These are phyloP conservation scores for Temnothorax curvispinosus DNA, from an alignment of 1,140 invertebrate species.

Conservation along the genomic window DNA sequence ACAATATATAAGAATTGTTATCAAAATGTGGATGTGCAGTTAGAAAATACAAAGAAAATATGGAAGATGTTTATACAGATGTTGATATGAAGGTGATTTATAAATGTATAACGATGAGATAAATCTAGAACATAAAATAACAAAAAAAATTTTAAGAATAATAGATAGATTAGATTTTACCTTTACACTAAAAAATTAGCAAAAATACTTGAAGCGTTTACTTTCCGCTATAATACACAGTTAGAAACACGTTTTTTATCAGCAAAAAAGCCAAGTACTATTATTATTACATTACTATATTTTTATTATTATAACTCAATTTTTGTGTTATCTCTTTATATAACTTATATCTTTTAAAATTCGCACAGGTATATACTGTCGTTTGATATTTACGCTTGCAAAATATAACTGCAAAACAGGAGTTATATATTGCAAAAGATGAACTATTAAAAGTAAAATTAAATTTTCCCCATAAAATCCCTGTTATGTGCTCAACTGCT, in stretches of 20 bases:
- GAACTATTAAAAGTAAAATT: neutral
- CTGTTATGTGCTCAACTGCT: neutral
- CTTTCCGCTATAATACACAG: neutral
- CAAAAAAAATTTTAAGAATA: neutral
- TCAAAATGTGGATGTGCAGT: neutral
- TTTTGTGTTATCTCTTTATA: neutral
- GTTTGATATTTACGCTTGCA: neutral
- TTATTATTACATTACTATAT: neutral
- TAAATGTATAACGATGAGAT: neutral
- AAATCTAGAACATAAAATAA: neutral
- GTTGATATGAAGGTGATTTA: neutral
- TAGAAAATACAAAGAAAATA: neutral
- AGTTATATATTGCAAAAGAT: neutral
- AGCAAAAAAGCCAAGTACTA: neutral
- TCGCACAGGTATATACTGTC: neutral
- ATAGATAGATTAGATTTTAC: neutral
- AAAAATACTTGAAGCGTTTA: neutral
- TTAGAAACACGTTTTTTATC: neutral
- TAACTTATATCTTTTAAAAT: neutral
- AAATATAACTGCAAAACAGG: neutral
- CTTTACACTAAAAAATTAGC: neutral
- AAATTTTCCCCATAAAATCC: neutral
- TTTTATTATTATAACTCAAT: neutral
- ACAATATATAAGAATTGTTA: neutral
- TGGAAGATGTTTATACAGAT: no score